Conservation (phyloP, 2,888 invertebrate species). For the Melinaea menophilus region DNA sequence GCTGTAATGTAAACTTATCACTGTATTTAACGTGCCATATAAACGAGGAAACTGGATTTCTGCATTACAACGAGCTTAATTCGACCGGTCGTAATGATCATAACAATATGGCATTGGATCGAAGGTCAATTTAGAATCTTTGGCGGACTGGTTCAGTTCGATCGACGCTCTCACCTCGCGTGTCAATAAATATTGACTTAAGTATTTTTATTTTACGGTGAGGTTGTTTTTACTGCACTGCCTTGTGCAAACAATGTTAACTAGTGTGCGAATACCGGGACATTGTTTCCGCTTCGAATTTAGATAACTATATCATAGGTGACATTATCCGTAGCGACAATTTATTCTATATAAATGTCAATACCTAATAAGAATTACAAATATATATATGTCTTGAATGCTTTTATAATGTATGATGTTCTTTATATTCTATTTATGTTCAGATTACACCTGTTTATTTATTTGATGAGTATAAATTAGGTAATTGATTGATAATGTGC, state of each 20-base stretch:
- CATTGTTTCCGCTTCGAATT: slow-evolving; percentile 23
- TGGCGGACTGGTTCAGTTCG: slow-evolving; percentile 70
- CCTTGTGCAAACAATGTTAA: slow-evolving; percentile 11
- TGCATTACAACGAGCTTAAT: slow-evolving; percentile 43
- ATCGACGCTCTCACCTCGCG: slow-evolving; percentile 20
- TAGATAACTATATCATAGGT: slow-evolving; percentile 14
- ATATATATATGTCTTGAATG: too few relatives aligned
- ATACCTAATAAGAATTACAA: slow-evolving; percentile 1
- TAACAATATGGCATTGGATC: slow-evolving; percentile 65
- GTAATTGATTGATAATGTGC: not conserved
- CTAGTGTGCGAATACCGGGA: slow-evolving; percentile 7
- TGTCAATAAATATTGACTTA: slow-evolving; percentile 17
- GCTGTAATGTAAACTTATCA: not conserved
- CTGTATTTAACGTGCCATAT: not conserved
- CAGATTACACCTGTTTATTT: slow-evolving; percentile 1
- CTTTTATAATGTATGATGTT: too few relatives aligned
- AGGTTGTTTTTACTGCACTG: slow-evolving; percentile 12
- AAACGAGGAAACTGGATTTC: slow-evolving; percentile 19
- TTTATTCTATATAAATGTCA: slow-evolving; percentile 14
- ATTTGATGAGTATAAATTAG: too few relatives aligned
- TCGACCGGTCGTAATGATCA: slow-evolving; percentile 53
- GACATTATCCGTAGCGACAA: slow-evolving; percentile 19
- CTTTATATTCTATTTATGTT: too few relatives aligned
- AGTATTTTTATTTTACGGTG: slow-evolving; percentile 13
- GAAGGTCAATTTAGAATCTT: slow-evolving; percentile 78